Evolutionary conservation across 2,797 vertebrate genomes (phyloP).

Genomic region (Chiroxiphia lanceolata): DNA sequence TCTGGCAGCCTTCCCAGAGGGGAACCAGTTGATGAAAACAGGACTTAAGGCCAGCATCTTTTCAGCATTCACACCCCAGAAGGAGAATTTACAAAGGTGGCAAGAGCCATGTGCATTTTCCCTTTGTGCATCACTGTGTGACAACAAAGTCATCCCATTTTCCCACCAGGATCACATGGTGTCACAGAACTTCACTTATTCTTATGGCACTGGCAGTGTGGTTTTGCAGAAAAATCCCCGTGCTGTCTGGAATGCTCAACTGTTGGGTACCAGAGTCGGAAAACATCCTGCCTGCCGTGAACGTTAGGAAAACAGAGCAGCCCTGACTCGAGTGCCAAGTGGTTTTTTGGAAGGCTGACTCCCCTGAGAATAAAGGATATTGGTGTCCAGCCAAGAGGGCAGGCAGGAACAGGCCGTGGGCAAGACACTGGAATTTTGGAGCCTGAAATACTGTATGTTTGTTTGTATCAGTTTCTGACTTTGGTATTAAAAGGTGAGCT

Average conservation of each 20-base stretch:
- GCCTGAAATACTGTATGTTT: not conserved
- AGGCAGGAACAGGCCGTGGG: conserved; percentile 34
- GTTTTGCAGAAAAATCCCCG: conserved; percentile 11
- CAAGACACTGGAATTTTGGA: conserved; percentile 42
- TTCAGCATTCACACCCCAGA: not conserved
- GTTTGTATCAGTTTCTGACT: not conserved
- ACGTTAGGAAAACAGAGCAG: conserved; percentile 46
- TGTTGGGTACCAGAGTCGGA: conserved; percentile 48
- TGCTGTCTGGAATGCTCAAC: conserved; percentile 46
- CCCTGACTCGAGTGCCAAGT: conserved; percentile 22
- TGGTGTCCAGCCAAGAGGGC: conserved; percentile 39
- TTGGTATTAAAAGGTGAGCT: not conserved
- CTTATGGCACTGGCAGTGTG: not conserved
- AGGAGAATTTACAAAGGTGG: not conserved
- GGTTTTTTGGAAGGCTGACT: conserved; percentile 48
- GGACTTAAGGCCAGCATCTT: not conserved
- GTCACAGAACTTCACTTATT: not conserved
- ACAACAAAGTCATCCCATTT: conserved; percentile 1
- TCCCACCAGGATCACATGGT: not conserved
- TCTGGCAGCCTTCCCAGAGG: not conserved
- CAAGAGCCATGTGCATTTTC: not conserved
- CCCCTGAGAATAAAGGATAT: conserved; percentile 28
- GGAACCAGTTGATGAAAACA: not conserved
- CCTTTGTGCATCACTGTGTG: not conserved
- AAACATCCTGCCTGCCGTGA: conserved; percentile 44